Conservation (phyloP, 30 jellyfish, hydroid and myxozoan genomes). For the Cassiopea andromeda region DNA sequence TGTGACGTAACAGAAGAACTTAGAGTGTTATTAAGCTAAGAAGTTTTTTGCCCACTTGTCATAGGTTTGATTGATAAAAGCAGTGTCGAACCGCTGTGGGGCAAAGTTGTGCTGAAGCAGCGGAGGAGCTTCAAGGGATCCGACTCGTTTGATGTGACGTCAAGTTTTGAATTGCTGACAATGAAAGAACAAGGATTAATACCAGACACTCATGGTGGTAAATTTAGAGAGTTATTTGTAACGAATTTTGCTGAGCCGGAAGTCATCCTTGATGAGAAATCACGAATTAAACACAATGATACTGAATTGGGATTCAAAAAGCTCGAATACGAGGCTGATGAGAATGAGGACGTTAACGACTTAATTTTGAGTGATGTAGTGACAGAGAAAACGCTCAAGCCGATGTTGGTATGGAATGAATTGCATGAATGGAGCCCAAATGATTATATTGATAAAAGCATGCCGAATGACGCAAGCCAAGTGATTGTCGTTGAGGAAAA, state of each 20-base stretch:
- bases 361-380: neutral
- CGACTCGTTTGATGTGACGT: conserved; percentile 28
- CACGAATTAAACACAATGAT: neutral
- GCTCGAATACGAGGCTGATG: neutral
- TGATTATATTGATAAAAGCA: conserved; percentile 5
- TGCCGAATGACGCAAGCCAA: neutral
- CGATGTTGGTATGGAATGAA: neutral
- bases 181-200: conserved; percentile 27
- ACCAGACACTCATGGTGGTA: neutral
- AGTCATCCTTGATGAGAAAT: conserved; percentile 14
- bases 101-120: conserved; percentile 35
- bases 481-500: conserved; percentile 30
- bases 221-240: neutral
- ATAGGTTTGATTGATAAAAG: conserved; percentile 57
- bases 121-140: conserved; percentile 53
- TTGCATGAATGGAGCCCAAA: conserved; percentile 12
- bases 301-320: neutral
- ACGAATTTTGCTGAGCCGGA: conserved; percentile 37
- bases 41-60: conserved; percentile 20
- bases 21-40: neutral
- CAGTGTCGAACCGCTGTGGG: conserved; percentile 70
- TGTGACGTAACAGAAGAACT: conserved; percentile 17
- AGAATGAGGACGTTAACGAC: neutral
- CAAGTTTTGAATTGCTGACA: conserved; percentile 14
- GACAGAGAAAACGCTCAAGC: neutral